Conservation (phyloP, 2,888 invertebrate species). For the Meandrusa payeni region DNA sequence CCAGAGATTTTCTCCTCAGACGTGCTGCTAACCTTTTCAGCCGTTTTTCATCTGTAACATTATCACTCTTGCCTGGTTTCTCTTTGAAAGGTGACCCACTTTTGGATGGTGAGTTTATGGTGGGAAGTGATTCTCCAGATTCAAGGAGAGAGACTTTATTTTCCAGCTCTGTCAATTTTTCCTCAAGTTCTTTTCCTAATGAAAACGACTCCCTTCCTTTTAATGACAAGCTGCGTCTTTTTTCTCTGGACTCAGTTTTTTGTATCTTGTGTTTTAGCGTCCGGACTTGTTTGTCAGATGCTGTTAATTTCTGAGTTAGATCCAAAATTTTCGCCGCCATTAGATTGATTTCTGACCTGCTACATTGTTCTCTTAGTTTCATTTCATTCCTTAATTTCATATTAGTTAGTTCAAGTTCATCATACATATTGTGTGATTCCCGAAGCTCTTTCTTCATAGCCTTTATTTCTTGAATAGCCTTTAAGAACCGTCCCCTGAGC, state of each 20-base stretch:
- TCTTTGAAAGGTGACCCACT: constrained; percentile 79
- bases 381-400: constrained; percentile 87
- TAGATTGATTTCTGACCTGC: constrained; percentile 86
- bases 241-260: constrained; percentile 88
- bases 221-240: constrained; percentile 89
- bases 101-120: constrained; percentile 73
- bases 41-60: constrained; percentile 69
- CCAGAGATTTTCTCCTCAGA: constrained; percentile 87
- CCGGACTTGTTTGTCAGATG: constrained; percentile 90
- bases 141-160: constrained; percentile 87
- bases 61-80: constrained; percentile 73
- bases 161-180: constrained; percentile 90
- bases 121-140: constrained; percentile 63
- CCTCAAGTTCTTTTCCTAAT: constrained; percentile 91
- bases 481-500: constrained; percentile 87
- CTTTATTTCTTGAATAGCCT: constrained; percentile 90
- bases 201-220: constrained; percentile 91
- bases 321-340: constrained; percentile 93
- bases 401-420: constrained; percentile 89
- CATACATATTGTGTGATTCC: constrained; percentile 89
- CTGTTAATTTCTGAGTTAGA: constrained; percentile 89
- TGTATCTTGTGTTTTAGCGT: constrained; percentile 89
- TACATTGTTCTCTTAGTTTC: constrained; percentile 82
- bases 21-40: constrained; percentile 78
- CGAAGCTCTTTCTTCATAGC: constrained; percentile 90